Percentiles rank a stretch among this genome's conserved stretches.
Conservation (phyloP, 2,888 invertebrate genomes). For the Ormyrus nitidulus region DNA sequence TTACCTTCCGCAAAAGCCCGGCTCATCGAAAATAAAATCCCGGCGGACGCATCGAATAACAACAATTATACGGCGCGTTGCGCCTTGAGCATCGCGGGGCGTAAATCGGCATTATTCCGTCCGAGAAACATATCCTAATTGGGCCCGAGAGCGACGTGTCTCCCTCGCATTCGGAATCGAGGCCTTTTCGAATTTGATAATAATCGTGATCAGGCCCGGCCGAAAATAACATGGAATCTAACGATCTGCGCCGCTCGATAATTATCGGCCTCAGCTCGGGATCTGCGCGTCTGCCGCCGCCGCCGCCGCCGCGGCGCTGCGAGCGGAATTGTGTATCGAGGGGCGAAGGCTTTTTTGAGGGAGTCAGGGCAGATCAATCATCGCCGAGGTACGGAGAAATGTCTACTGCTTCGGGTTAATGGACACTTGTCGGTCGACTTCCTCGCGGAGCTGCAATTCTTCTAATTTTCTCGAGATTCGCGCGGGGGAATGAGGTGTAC, state of each 20-base stretch:
- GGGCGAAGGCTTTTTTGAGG: neutral
- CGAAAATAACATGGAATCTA: constrained; percentile 71
- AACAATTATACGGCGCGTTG: constrained; percentile 34
- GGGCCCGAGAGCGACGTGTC: constrained; percentile 46
- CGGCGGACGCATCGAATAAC: neutral
- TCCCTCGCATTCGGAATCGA: neutral
- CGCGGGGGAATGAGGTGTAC: too few relatives aligned
- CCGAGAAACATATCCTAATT: constrained; percentile 17
- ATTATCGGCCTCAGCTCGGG: constrained; percentile 38
- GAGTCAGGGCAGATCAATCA: too few relatives aligned
- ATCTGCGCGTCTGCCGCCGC: neutral
- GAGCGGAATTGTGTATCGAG: too few relatives aligned
- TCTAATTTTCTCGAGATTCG: too few relatives aligned
- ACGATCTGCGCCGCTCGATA: constrained; percentile 48
- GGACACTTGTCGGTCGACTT: too few relatives aligned
- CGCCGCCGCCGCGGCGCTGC: neutral
- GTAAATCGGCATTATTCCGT: constrained; percentile 40
- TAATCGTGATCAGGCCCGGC: constrained; percentile 67
- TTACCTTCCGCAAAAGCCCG: too few relatives aligned
- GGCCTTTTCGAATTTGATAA: constrained; percentile 67
- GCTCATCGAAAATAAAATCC: too few relatives aligned
- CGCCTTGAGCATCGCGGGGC: constrained; percentile 38
- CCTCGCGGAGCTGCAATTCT: too few relatives aligned
- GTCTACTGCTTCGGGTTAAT: too few relatives aligned
- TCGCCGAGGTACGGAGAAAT: too few relatives aligned